Base-by-base conservation (phyloP, 2,113 vertebrate genomes). In the Myotis brandtii region DNA sequence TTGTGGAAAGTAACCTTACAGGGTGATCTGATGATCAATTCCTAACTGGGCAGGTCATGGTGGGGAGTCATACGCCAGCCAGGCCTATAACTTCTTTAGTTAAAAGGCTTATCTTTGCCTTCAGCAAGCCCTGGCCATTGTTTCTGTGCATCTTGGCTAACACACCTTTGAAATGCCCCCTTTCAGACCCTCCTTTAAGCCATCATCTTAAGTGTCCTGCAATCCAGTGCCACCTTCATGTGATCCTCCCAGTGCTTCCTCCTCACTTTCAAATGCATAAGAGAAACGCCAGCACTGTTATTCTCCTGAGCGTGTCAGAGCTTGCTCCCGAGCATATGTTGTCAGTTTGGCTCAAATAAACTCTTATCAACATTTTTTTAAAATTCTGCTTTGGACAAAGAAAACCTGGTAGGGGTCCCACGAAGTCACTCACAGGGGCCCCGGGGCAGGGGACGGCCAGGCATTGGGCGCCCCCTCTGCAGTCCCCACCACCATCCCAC, bases 311-410 rank as follows among this genome's bases (percentile, higher is more conserved):
- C 56, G 32, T 12, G 17, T 64, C 37, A 83, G 56, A 46, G 21
- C 54, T 59, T 81, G 75, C 52, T 62, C 80, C 37, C 56, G 5
- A 18, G 27, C 9, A 12, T 40, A 17, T 27, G 27, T 56, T 56
- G 77, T 80, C 37, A 64, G 27, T 64, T 62, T 62, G 34, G 79
- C 37, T 62, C 56, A 82, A 76, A 18, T 50, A 50, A 83, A 64
- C 37, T 43, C 37, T 81, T 40, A 43, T 7, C 30, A 30, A 62
- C 37, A 20, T 62, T 20, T 48, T 37, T 62, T 62, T 0, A 62
- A 25, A 76, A 50, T 50, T 76, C 54, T 56, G 43, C 43, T 81
- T 85, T 75, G 30, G 50, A 81, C 81, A 88, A 80, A 84, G 32
- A 59, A 93, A 59, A 85, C 13, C 59, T 46, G 30, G 6, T 62